Conservation (phyloP, 1,140 invertebrate species). For the Philaenus spumarius region DNA sequence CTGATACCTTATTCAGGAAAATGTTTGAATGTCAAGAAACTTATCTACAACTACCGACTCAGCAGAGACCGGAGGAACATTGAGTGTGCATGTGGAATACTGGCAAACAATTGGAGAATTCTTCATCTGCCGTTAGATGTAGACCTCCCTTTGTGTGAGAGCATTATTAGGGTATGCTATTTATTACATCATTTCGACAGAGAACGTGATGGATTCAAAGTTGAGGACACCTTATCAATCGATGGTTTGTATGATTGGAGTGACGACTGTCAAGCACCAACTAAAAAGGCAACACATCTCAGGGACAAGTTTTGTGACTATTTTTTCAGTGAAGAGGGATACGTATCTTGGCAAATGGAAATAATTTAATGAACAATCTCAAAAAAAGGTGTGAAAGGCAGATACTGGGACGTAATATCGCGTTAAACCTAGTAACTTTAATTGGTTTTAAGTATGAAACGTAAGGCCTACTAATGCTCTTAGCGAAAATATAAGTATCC, state of each 20-base stretch:
- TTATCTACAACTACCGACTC: conserved; percentile 31
- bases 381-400: too few relatives aligned
- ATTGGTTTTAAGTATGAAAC: too few relatives aligned
- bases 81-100: conserved; percentile 32
- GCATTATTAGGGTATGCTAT: conserved; percentile 30
- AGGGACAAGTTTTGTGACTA: conserved; percentile 11
- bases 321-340: conserved; percentile 11
- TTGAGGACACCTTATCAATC: background rate
- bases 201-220: conserved; percentile 5
- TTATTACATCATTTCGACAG: conserved; percentile 32
- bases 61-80: conserved; percentile 26
- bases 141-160: conserved; percentile 22
- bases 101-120: conserved; percentile 34
- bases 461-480: too few relatives aligned
- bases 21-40: conserved; percentile 20
- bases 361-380: conserved; percentile 5
- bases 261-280: background rate
- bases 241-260: conserved; percentile 4
- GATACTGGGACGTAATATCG: too few relatives aligned
- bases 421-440: too few relatives aligned
- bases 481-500: too few relatives aligned
- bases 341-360: conserved; percentile 15
- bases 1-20: conserved; percentile 36
- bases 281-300: conserved; percentile 6
- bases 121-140: conserved; percentile 31